Evolutionary conservation across 2,888 invertebrate genomes (phyloP).

Genomic region (Taenaris catops): DNA sequence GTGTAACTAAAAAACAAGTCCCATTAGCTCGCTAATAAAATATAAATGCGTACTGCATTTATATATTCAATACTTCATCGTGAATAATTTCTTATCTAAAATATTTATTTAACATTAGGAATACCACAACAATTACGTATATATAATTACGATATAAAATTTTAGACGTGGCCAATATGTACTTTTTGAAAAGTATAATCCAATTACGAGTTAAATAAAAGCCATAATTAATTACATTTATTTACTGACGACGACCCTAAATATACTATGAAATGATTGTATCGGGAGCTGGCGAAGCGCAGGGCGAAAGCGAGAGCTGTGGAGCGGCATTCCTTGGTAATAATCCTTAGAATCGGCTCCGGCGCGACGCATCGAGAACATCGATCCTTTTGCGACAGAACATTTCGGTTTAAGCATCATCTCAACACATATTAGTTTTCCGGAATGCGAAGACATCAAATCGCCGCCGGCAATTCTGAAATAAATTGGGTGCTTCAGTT

Average conservation of each 20-base stretch:
- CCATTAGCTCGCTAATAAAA: no score
- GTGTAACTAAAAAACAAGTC: no score
- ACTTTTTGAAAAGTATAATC: no score
- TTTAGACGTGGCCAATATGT: no score
- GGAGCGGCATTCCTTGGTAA: conserved; percentile 67
- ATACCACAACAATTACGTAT: no score
- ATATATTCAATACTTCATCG: no score
- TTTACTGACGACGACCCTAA: background rate
- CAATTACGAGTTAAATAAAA: no score
- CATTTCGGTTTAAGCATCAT: conserved; percentile 22
- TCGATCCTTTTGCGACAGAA: conserved; percentile 45
- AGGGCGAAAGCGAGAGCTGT: conserved; percentile 63
- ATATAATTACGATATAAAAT: no score
- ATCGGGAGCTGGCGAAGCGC: conserved; percentile 31
- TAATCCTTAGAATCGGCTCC: conserved; percentile 54
- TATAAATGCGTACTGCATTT: no score
- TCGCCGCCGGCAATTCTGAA: conserved; percentile 18
- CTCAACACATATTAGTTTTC: conserved; percentile 17
- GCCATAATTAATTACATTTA: background rate
- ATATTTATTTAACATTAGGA: no score
- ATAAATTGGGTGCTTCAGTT: no score
- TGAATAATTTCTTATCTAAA: no score
- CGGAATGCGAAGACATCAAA: conserved; percentile 13
- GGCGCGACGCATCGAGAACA: conserved; percentile 33
- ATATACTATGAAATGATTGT: conserved; percentile 51